phyloP scores from a whole-genome alignment of 1,140 invertebrate species.

The Phocides pigmalion region DNA sequence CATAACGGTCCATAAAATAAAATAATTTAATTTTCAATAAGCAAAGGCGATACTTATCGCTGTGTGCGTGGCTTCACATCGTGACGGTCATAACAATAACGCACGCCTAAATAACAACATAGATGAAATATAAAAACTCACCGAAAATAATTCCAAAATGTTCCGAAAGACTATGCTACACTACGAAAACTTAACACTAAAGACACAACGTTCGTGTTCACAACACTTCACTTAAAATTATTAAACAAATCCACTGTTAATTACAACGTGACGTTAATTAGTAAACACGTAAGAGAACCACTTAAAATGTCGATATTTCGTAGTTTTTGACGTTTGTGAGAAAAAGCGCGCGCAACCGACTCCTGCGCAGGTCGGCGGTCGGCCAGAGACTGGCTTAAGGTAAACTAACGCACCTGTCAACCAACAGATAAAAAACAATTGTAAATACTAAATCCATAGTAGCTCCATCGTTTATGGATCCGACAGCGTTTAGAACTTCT shows the following conservation, averaged over 20 bases:
- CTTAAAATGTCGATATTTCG: constrained; percentile 22
- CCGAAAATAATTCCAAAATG: constrained; percentile 49
- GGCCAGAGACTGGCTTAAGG: constrained; percentile 55
- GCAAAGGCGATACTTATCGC: constrained; percentile 13
- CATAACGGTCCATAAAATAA: constrained; percentile 4
- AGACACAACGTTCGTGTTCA: constrained; percentile 36
- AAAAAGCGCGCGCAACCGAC: constrained; percentile 46
- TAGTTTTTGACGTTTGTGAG: constrained; percentile 28
- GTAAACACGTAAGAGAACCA: constrained; percentile 11
- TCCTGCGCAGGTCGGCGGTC: constrained; percentile 51
- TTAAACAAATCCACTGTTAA: constrained; percentile 16
- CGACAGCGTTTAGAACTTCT: constrained; percentile 42
- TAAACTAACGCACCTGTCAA: constrained; percentile 57
- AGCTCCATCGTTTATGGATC: constrained; percentile 44
- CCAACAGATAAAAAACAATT: constrained; percentile 61
- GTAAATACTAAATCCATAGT: constrained; percentile 56
- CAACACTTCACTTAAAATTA: constrained; percentile 39
- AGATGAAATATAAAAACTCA: constrained; percentile 46
- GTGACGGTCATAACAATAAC: constrained; percentile 47
- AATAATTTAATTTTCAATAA: constrained; percentile 2
- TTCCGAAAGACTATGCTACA: constrained; percentile 21
- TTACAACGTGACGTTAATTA: not conserved
- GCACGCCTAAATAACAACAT: constrained; percentile 41
- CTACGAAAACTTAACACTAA: constrained; percentile 22
- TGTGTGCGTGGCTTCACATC: constrained; percentile 26